A percentile compares a stretch with the other conserved stretches of the same genome.
Evolutionary conservation across 2,888 invertebrate genomes (phyloP).

Genomic region (Sacculina carcini): DNA sequence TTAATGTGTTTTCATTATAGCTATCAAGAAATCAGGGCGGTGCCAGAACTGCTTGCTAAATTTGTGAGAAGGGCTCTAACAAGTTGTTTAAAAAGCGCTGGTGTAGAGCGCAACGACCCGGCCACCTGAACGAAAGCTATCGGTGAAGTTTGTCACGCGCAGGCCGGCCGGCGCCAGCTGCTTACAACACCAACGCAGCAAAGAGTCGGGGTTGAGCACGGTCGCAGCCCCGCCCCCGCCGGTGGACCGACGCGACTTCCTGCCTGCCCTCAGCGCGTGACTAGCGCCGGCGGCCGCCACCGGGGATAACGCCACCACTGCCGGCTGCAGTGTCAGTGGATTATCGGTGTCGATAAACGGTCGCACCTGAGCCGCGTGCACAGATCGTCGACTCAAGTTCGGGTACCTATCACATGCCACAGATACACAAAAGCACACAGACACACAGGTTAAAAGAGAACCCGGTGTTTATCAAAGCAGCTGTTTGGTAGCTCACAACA

Average conservation of each 20-base stretch:
- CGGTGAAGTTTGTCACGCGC: slow-evolving; percentile 35
- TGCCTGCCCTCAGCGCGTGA: no score
- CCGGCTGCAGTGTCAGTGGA: slow-evolving; percentile 28
- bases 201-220: slow-evolving; percentile 38
- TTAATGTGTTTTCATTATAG: no score
- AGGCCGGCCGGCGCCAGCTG: slow-evolving; percentile 36
- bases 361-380: slow-evolving; percentile 40
- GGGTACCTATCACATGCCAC: slow-evolving; percentile 41
- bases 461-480: background rate
- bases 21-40: no score
- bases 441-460: background rate
- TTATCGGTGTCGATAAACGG: slow-evolving; percentile 44
- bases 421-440: slow-evolving; percentile 4
- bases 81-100: no score
- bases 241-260: no score
- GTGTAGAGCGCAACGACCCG: background rate
- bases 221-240: no score
- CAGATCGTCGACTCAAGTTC: slow-evolving; percentile 45
- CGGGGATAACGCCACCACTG: slow-evolving; percentile 7
- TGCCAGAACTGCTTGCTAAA: no score
- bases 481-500: no score
- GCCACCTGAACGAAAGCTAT: slow-evolving; percentile 33
- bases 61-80: no score
- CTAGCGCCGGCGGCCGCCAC: no score
- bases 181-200: slow-evolving; percentile 49